phyloP scores from a whole-genome alignment of 2,113 vertebrate species.

The Hemiscyllium ocellatum region DNA sequence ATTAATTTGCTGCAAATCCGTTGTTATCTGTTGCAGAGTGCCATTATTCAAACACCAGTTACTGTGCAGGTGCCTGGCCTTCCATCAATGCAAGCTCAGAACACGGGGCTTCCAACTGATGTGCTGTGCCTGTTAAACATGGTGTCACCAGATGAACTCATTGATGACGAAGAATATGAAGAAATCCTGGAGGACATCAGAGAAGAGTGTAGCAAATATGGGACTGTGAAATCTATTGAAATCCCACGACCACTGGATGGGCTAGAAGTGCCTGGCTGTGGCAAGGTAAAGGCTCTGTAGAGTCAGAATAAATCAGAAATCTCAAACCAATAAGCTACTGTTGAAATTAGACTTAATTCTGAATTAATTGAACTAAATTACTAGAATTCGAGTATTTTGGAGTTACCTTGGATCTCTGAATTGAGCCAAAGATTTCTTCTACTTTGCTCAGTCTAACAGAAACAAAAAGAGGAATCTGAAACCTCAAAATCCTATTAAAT shows the following conservation, averaged over 20 bases:
- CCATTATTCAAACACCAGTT: slow-evolving; percentile 56
- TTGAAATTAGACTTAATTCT: neutral
- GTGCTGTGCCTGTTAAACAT: slow-evolving; percentile 67
- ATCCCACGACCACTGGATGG: slow-evolving; percentile 61
- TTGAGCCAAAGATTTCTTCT: neutral
- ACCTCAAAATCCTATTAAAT: neutral
- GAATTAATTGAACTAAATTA: no score
- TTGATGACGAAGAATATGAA: slow-evolving; percentile 65
- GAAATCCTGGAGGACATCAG: slow-evolving; percentile 66
- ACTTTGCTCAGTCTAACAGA: neutral
- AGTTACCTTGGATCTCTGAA: neutral
- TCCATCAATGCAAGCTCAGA: slow-evolving; percentile 53
- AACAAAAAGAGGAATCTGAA: neutral
- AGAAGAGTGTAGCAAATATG: slow-evolving; percentile 67
- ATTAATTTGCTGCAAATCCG: neutral
- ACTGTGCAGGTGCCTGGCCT: slow-evolving; percentile 62
- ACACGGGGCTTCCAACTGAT: slow-evolving; percentile 54
- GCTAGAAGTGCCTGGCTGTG: slow-evolving; percentile 62
- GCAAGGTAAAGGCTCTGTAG: slow-evolving; percentile 51
- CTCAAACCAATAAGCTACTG: neutral
- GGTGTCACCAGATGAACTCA: slow-evolving; percentile 65
- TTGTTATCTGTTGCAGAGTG: slow-evolving; percentile 45
- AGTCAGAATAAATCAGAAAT: neutral
- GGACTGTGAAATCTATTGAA: slow-evolving; percentile 60
- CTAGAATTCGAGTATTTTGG: neutral